phyloP scores from a whole-genome alignment of 2,113 vertebrate genomes.

The Henicopernis longicauda region DNA sequence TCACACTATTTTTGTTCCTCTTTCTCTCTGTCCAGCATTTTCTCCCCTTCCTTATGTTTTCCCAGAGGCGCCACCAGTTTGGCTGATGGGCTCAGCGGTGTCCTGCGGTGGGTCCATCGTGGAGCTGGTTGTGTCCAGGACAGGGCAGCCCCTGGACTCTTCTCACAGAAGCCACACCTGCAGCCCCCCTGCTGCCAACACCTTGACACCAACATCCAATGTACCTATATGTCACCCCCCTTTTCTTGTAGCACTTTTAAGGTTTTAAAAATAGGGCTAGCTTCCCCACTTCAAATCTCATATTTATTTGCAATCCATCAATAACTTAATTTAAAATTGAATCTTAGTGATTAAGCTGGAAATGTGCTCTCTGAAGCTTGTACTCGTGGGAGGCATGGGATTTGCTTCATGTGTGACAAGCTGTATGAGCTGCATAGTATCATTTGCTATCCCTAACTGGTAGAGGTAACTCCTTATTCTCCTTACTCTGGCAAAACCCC shows the following conservation, averaged over 20 bases:
- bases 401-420: not conserved
- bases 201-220: not conserved
- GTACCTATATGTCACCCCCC: no score
- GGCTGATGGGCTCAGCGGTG: not conserved
- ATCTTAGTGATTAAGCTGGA: constrained; percentile 2
- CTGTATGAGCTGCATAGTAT: not conserved
- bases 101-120: not conserved
- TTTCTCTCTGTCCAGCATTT: not conserved
- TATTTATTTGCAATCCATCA: not conserved
- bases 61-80: not conserved
- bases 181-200: not conserved
- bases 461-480: not conserved
- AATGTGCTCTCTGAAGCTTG: not conserved
- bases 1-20: not conserved
- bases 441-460: not conserved
- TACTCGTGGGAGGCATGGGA: not conserved
- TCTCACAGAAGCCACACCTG: not conserved
- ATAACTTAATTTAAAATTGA: not conserved
- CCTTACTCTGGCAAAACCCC: not conserved
- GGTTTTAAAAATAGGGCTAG: not conserved
- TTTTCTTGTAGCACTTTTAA: not conserved
- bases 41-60: not conserved
- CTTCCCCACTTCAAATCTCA: not conserved
- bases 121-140: not conserved
- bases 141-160: not conserved